Conservation (phyloP, 2,888 invertebrate species). For the Zhengitettix transpicula region DNA sequence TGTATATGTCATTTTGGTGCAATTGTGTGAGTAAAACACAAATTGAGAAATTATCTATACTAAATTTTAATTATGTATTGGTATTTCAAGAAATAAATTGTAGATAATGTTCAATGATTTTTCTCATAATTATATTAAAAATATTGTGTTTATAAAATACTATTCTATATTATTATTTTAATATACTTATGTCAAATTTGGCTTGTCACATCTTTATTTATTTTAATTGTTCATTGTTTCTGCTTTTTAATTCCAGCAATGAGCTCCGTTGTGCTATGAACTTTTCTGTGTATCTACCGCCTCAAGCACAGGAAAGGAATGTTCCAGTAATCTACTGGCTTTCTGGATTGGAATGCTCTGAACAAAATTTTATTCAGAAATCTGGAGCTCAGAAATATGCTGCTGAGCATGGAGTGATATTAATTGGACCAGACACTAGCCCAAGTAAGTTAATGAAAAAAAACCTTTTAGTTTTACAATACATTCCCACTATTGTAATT, state of each 20-base stretch:
- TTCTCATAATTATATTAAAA: too few relatives aligned
- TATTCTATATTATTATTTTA: too few relatives aligned
- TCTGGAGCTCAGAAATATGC: constrained; percentile 89
- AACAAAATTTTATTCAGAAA: constrained; percentile 90
- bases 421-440: constrained; percentile 92
- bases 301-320: constrained; percentile 41
- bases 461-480: too few relatives aligned
- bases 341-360: constrained; percentile 84
- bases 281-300: constrained; percentile 81
- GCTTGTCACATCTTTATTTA: neutral
- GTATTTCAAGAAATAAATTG: too few relatives aligned
- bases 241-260: constrained; percentile 29
- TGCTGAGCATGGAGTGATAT: constrained; percentile 63
- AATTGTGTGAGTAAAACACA: too few relatives aligned
- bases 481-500: too few relatives aligned
- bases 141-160: too few relatives aligned
- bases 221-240: neutral
- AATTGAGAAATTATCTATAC: too few relatives aligned
- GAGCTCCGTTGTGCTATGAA: constrained; percentile 80
- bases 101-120: too few relatives aligned
- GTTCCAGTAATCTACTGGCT: constrained; percentile 80
- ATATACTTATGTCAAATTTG: too few relatives aligned
- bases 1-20: too few relatives aligned
- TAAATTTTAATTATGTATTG: too few relatives aligned
- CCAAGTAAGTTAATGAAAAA: constrained; percentile 35